Conservation (phyloP, 2,113 vertebrate species). For the Bubo bubo region DNA sequence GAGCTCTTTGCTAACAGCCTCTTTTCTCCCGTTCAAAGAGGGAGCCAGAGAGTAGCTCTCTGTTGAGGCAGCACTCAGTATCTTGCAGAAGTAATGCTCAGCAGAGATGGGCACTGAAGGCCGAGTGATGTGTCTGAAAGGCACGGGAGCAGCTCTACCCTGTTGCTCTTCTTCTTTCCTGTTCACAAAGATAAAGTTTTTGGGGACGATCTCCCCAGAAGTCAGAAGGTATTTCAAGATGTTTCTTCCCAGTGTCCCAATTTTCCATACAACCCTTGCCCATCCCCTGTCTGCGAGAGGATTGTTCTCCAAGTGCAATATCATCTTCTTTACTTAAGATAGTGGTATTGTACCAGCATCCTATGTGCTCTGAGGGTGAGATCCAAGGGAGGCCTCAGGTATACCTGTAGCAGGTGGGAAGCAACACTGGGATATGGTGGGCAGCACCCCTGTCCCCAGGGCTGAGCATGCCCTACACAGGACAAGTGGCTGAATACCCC, state of each 20-base stretch:
- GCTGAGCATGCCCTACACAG: neutral
- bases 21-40: neutral
- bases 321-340: neutral
- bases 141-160: neutral
- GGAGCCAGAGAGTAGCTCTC: neutral
- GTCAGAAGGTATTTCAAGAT: neutral
- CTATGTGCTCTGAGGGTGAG: neutral
- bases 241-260: neutral
- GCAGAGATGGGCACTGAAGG: neutral
- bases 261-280: neutral
- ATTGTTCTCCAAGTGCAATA: neutral
- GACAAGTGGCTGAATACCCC: neutral
- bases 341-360: neutral
- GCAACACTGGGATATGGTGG: neutral
- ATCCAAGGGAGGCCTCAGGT: neutral
- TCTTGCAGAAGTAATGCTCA: neutral
- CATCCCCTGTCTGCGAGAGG: neutral
- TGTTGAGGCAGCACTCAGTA: fast-evolving
- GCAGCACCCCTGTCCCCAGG: neutral
- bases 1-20: neutral
- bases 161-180: neutral
- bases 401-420: neutral
- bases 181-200: neutral
- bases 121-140: fast-evolving
- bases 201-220: neutral